Percentiles rank a stretch among this genome's conserved stretches.
Evolutionary conservation across 30 jellyfish, hydroid and myxozoan genomes (phyloP).

Genomic region (Aurelia coerulea): DNA sequence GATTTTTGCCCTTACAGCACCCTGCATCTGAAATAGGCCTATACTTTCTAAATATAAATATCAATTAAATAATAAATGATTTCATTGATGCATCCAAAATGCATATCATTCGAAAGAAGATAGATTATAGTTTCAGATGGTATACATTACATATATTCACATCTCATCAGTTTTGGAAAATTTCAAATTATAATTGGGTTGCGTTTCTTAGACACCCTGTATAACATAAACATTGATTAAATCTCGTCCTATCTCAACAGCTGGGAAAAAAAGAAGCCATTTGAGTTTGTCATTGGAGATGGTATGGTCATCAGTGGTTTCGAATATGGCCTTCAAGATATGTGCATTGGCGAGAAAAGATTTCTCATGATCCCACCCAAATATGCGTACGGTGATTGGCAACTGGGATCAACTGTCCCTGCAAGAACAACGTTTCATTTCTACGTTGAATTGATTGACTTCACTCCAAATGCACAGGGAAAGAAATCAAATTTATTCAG

Average conservation of each 20-base stretch:
- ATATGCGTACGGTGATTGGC: conserved; percentile 88
- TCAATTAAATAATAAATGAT: too few species aligned
- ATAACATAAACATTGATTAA: too few species aligned
- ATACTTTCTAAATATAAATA: too few species aligned
- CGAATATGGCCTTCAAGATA: conserved; percentile 93
- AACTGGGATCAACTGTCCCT: conserved; percentile 87
- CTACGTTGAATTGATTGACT: conserved; percentile 70
- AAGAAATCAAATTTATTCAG: conserved; percentile 70
- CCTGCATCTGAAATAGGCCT: too few species aligned
- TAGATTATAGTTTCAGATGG: too few species aligned
- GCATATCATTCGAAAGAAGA: too few species aligned
- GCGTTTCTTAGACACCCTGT: too few species aligned
- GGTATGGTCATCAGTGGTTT: conserved; percentile 90
- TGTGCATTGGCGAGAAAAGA: conserved; percentile 97
- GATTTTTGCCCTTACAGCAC: too few species aligned
- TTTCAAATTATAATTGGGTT: too few species aligned
- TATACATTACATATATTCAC: too few species aligned
- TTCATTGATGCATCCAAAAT: too few species aligned
- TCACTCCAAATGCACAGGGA: conserved; percentile 76
- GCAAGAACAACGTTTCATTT: conserved; percentile 83
- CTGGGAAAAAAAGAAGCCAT: conserved; percentile 42
- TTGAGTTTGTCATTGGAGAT: conserved; percentile 90
- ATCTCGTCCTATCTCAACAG: background rate
- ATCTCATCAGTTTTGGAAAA: too few species aligned
- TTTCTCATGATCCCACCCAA: conserved; percentile 87